phyloP scores from a whole-genome alignment of 2,888 invertebrate species.

The Agonopterix heracliana region DNA sequence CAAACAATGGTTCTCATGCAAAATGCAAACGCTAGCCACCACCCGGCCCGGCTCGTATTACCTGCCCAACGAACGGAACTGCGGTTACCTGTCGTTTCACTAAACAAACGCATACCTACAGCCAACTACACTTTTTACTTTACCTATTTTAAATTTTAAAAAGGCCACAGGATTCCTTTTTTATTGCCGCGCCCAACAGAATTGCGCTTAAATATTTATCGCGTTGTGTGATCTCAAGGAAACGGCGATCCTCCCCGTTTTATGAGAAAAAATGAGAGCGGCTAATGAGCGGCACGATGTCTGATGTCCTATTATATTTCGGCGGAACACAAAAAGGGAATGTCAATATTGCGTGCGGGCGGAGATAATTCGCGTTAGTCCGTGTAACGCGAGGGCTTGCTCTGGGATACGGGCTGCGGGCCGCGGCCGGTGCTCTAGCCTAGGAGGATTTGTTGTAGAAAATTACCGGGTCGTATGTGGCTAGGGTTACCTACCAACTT shows the following conservation, averaged over 20 bases:
- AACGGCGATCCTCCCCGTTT: conserved; percentile 24
- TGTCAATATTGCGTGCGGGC: conserved; percentile 46
- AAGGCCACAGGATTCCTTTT: conserved; percentile 22
- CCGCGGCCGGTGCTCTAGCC: background rate
- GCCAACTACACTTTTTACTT: conserved; percentile 28
- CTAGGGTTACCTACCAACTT: too few relatives aligned
- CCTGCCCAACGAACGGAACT: conserved; percentile 31
- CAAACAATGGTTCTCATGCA: conserved; percentile 56
- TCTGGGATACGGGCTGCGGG: background rate
- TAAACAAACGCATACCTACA: conserved; percentile 36
- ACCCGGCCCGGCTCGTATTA: conserved; percentile 28
- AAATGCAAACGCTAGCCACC: conserved; percentile 49
- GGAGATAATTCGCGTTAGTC: background rate
- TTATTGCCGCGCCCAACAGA: conserved; percentile 11
- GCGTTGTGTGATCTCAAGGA: conserved; percentile 26
- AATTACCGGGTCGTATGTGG: too few relatives aligned
- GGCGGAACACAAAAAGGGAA: conserved; percentile 35
- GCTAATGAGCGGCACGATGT: conserved; percentile 37
- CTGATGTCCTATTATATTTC: conserved; percentile 30
- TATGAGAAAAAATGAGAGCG: conserved; percentile 34
- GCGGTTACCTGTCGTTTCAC: conserved; percentile 33
- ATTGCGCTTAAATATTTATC: conserved; percentile 35
- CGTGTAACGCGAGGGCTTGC: too few relatives aligned
- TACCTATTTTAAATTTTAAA: conserved; percentile 36
- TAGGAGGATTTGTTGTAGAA: background rate